phyloP scores from a whole-genome alignment of 1,140 invertebrate genomes.

The Dendroctonus ponderosae region DNA sequence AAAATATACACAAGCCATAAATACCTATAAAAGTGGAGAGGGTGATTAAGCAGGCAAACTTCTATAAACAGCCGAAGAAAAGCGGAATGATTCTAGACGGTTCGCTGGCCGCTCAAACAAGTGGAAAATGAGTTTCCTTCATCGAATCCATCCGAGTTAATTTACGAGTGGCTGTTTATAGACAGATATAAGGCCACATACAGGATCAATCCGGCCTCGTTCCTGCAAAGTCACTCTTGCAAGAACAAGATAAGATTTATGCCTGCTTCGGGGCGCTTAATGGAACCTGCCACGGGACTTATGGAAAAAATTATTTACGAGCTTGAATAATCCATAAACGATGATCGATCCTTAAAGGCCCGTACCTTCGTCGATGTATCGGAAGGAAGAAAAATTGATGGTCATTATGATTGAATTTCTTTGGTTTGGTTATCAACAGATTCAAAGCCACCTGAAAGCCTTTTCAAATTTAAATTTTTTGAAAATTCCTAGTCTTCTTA shows the following conservation, averaged over 20 bases:
- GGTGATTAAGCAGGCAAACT: slow-evolving; percentile 41
- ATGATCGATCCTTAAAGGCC: too few relatives aligned
- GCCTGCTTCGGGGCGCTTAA: slow-evolving; percentile 10
- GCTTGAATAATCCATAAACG: too few relatives aligned
- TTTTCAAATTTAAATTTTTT: too few relatives aligned
- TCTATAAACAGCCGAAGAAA: slow-evolving; percentile 38
- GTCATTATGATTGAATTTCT: too few relatives aligned
- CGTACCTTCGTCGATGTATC: too few relatives aligned
- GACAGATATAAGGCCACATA: slow-evolving; percentile 49
- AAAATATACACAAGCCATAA: slow-evolving; percentile 34
- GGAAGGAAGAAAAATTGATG: too few relatives aligned
- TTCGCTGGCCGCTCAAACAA: slow-evolving; percentile 50
- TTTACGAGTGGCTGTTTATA: slow-evolving; percentile 52
- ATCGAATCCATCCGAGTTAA: slow-evolving; percentile 52
- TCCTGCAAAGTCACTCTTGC: slow-evolving; percentile 48
- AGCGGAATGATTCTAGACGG: slow-evolving; percentile 38
- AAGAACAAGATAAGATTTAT: slow-evolving; percentile 52
- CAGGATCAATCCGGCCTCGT: slow-evolving; percentile 47
- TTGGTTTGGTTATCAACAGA: too few relatives aligned
- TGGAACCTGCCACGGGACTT: slow-evolving; percentile 16
- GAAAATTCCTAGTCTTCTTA: too few relatives aligned
- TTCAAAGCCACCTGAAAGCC: too few relatives aligned
- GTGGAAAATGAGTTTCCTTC: slow-evolving; percentile 53
- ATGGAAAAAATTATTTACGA: slow-evolving; percentile 15
- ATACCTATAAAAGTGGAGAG: slow-evolving; percentile 36